Base-by-base conservation (phyloP, 1,140 invertebrate species). In the Drosophila pachea region DNA sequence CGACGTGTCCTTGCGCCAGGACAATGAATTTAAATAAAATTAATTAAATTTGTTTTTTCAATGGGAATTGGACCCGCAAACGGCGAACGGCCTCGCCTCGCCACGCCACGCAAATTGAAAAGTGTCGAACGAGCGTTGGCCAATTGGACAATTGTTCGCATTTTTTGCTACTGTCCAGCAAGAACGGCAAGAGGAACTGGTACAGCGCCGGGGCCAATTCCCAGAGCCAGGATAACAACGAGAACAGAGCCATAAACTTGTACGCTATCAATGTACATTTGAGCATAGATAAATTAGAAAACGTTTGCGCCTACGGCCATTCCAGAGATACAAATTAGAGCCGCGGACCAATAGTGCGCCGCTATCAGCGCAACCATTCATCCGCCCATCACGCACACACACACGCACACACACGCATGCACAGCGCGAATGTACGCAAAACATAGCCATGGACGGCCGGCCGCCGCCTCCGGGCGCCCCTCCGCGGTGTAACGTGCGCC, bases 201-300 rank as follows among this genome's bases (percentile, higher is more conserved):
- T 2, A 22, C 22, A 22, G 22, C 1, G 22, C 22, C 22, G 22
- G 22, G 22, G 22, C 22, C 22, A 22, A 76, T 66, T 59, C 40
- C 53, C 48, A 67, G 55, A 48, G 48, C 64, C 55, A 61, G 68
- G 63, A 71, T 67, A 69, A 79, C 77, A 75, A 81, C 56, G 78
- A 67, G 54, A 70, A 68, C 69, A 72, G 47, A 52, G 74, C 74
- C 73, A 82, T 82, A 82, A 78, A 78, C 78, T 77, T 77, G 78
- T 76, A 64, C 63, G 55, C 74, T 68, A 82, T 82, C 78, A 82
- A 82, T 82, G 60, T 55, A 65, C 54, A 81, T 82, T 82, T 72
- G 55, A 64, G 71, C 78, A 74, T 78, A 82, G 78, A 82, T 82
- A 82, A 82, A 83, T 82, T 82, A 64, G 60, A 82, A 76, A 82